These are phyloP conservation scores for Macrochelys suwanniensis DNA, from an alignment of 2,797 vertebrate genomes.

Conservation along the genomic window DNA sequence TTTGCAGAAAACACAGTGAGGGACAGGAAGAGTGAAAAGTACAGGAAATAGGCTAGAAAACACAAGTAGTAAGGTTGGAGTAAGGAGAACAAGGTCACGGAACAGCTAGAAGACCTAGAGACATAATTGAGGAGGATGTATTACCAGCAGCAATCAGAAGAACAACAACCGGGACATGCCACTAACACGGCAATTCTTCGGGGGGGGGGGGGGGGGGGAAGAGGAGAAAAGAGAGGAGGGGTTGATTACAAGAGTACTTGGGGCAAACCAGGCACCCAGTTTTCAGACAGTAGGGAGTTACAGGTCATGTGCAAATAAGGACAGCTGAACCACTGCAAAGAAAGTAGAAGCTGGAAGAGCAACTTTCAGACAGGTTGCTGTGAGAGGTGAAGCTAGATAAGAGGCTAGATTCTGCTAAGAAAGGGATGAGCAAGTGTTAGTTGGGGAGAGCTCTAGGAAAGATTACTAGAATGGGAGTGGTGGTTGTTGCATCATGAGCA, in stretches of 20 bases:
- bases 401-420: conserved; percentile 55
- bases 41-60: background rate
- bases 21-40: background rate
- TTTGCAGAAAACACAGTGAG: background rate
- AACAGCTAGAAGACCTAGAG: background rate
- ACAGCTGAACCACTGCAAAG: background rate
- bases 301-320: conserved; percentile 30
- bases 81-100: background rate
- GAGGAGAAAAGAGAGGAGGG: background rate
- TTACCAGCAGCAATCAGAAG: conserved; percentile 10
- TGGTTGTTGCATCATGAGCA: conserved; percentile 40
- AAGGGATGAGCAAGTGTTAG: conserved; percentile 72
- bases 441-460: conserved; percentile 69
- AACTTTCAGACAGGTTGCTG: conserved; percentile 46
- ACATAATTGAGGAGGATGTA: background rate
- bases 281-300: background rate
- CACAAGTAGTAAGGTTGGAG: background rate
- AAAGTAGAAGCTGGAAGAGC: background rate
- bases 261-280: background rate
- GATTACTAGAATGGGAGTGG: conserved; percentile 60
- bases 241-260: background rate
- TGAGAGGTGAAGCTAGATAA: conserved; percentile 68
- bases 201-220: background rate
- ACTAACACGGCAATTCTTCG: background rate
- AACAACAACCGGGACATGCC: rapidly evolving